Base-by-base conservation (phyloP, 2,113 vertebrate species). In the Bos indicus region DNA sequence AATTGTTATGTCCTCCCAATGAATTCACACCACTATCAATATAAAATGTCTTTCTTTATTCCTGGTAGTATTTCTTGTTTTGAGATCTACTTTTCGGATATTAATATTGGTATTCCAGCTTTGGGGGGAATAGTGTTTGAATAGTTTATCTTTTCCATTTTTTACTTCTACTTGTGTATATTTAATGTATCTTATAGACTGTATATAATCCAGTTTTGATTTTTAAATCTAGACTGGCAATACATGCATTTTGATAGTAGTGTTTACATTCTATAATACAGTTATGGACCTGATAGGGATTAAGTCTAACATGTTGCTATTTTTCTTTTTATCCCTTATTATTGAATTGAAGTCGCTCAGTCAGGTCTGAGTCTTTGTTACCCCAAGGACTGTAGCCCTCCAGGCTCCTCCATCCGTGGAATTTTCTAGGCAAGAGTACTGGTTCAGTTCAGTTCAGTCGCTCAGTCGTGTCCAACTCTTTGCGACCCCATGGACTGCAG, bases 401-500 rank as follows among this genome's bases (percentile, higher is more conserved):
- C 16, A 67, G 7, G 33, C 33, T 67, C 33, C 33, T 67, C 33
- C 3, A 2, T 64, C 30, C 30, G 17, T n/a, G 62, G 33, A 67
- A n/a, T n/a, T 67, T 67, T n/a, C 33, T 7, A 67, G 7, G 62
- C 33, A 67, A 67, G 16, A 67, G 33, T 67, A 67, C 33, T 67
- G 8, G 33, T 67, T 67, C 62, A 67, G 62, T 67, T 67, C 7
- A 19, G 62, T 67, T 67, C 62, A 67, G 62, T n/a, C 4, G 0
- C 62, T 67, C 33, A n/a, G 33, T 67, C 1, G 0, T 1, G 62
- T 19, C 62, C 0, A 1, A 67, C 16, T 67, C 3, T n/a, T n/a
- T n/a, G 62, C 0, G 62, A 67, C 33, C 3, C 16, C 33, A 9
- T 19, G 33, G 16, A 67, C 4, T 2, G 7, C 33, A 67, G 62